These are phyloP conservation scores for Mesembrinibis cayennensis DNA, from an alignment of 2,113 vertebrate species.

Conservation along the genomic window DNA sequence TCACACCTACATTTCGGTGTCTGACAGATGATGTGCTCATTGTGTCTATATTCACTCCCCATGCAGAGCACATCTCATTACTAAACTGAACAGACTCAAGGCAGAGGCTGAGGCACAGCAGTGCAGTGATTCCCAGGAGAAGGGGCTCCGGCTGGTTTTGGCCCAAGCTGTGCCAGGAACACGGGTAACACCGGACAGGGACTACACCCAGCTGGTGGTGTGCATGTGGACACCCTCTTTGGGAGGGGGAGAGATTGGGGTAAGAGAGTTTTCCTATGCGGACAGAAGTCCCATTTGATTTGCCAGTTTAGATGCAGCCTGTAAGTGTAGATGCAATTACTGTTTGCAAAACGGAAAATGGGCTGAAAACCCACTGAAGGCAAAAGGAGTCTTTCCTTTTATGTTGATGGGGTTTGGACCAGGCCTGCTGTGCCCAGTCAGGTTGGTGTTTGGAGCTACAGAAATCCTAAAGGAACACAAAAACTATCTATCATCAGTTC, in stretches of 20 bases:
- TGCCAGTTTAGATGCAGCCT: neutral
- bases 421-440: neutral
- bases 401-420: neutral
- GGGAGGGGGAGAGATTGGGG: neutral
- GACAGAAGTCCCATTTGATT: neutral
- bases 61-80: neutral
- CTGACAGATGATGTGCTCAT: neutral
- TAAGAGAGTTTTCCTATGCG: neutral
- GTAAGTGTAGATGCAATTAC: neutral
- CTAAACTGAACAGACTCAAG: no score
- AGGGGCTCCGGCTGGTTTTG: neutral
- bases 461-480: neutral
- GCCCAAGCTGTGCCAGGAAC: neutral
- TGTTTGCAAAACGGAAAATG: neutral
- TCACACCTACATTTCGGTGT: neutral
- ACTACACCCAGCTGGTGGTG: neutral
- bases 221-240: neutral
- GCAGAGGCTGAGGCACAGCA: neutral
- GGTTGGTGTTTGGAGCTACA: neutral
- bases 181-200: neutral
- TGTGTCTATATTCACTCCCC: neutral
- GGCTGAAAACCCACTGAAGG: neutral
- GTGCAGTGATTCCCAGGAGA: neutral
- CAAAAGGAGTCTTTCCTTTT: neutral
- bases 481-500: neutral